Evolutionary conservation across 2,113 vertebrate genomes (phyloP), one percentile per base, ranked within the genome.

Genomic region (Bothrops jararaca): DNA sequence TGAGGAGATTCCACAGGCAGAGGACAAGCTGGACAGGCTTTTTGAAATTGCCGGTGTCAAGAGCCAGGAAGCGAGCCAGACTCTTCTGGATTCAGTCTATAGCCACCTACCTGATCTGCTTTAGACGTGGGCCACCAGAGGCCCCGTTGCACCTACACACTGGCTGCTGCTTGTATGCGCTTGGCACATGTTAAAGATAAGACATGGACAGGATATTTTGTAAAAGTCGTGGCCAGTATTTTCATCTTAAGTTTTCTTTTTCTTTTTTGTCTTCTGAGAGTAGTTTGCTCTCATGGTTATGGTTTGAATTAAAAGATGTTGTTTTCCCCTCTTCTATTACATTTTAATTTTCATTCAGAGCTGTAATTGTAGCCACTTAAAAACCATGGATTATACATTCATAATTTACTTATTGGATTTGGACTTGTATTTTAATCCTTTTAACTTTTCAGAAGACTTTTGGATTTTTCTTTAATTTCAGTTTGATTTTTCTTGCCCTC

Each of bases 41-140:
- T 99, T 99, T 90, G 99, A 99, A 97, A 99, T 99, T 0, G 99
- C 99, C 0, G 99, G 99, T 11, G 98, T 99, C 53, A 99, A 99
- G 97, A 99, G 99, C 97, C 99, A 99, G 96, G 99, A 99, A 96
- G 99, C 99, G 95, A 99, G 99, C 97, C 99, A 99, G 98, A 99
- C 98, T 74, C 98, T 99, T 93, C 97, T 99, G 94, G 99, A 99
- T 97, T 99, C 99, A 1, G 98, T 99, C 96, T 99, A 99, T 97
- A 98, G 99, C 97, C 99, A 99, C 96, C 98, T 99, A 92, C 99
- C 99, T 0, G 99, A 99, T 95, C 98, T 99, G 54, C 95, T 99
- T 88, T 99, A 98, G 97, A 92, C 93, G 53, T 86, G 9, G 94
- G 95, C 93, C 92, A 89, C 88, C 42, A 34, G 56, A 86, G 87